A percentile compares a stretch with the other conserved stretches of the same genome.
phyloP scores from a whole-genome alignment of 2,888 invertebrate genomes.

The Drepanosiphum platanoidis region DNA sequence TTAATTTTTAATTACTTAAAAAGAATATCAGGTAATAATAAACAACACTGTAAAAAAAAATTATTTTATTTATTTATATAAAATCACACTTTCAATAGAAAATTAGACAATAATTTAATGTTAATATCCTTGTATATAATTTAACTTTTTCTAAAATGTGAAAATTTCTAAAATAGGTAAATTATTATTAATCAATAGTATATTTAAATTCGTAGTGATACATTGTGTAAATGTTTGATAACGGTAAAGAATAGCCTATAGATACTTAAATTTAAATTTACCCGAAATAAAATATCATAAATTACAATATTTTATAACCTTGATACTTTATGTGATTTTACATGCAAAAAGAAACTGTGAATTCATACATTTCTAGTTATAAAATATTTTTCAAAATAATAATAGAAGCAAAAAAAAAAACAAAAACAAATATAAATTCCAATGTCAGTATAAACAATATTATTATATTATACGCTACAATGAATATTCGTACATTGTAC shows the following conservation, averaged over 20 bases:
- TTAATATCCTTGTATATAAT: neutral
- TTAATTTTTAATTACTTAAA: neutral
- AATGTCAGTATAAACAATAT: neutral
- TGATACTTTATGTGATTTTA: neutral
- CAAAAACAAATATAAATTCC: no score
- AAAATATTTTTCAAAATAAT: neutral
- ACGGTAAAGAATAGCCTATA: neutral
- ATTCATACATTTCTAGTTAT: neutral
- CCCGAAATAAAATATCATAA: neutral
- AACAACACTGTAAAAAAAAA: neutral
- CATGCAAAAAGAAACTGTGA: neutral
- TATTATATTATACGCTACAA: neutral
- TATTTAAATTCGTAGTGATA: neutral
- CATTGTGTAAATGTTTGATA: neutral
- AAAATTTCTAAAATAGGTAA: neutral
- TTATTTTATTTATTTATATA: neutral
- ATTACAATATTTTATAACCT: neutral
- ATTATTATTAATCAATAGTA: neutral
- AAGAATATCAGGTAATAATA: neutral
- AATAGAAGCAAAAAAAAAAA: neutral
- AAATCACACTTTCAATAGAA: neutral
- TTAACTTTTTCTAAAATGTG: neutral
- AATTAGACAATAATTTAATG: neutral
- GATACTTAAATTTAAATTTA: neutral
- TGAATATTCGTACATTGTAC: neutral